Evolutionary conservation across 2,888 invertebrate species (phyloP).

Genomic region (Maniola hyperantus): DNA sequence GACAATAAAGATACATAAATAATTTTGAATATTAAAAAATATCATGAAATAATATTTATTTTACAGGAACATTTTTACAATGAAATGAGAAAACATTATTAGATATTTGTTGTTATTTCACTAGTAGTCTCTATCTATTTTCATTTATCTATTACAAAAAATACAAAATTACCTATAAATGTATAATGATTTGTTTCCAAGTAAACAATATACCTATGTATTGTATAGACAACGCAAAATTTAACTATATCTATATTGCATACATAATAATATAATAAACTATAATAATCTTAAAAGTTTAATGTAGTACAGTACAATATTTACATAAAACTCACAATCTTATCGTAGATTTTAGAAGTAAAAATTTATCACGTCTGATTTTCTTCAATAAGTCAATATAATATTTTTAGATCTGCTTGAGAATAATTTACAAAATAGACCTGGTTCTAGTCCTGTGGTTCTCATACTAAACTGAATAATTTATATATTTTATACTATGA

Average conservation of each 20-base stretch:
- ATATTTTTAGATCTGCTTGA: neutral
- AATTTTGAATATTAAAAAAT: neutral
- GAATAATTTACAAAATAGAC: constrained; percentile 40
- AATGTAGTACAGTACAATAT: neutral
- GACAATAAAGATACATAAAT: neutral
- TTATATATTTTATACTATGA: constrained; percentile 24
- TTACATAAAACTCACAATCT: neutral
- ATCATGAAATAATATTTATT: neutral
- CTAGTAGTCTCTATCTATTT: constrained; percentile 19
- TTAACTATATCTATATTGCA: neutral
- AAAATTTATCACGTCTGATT: neutral
- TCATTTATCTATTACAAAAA: constrained; percentile 39
- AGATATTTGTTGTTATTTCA: neutral
- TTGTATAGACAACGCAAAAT: neutral
- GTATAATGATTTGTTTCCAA: neutral
- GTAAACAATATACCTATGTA: neutral
- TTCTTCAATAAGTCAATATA: neutral
- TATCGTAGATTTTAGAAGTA: neutral
- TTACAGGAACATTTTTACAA: constrained; percentile 10
- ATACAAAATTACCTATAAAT: constrained; percentile 39
- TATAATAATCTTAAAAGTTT: neutral
- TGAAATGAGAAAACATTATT: constrained; percentile 1
- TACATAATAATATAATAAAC: neutral
- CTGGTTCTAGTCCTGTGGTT: constrained; percentile 46
- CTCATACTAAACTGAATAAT: constrained; percentile 39